phyloP scores from a whole-genome alignment of 2,797 vertebrate species.

The Pristis pectinata region DNA sequence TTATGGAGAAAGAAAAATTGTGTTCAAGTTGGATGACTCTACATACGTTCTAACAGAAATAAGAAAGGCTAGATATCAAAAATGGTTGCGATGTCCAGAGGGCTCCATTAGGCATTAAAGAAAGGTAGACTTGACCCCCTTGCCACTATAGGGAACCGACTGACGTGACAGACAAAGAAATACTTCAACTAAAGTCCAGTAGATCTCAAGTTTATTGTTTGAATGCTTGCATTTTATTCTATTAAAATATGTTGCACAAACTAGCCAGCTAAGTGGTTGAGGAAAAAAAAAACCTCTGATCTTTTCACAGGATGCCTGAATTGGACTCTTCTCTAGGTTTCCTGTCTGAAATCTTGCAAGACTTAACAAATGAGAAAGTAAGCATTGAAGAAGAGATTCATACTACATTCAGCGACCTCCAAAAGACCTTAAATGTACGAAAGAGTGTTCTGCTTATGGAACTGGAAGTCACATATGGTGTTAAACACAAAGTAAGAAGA shows the following conservation, averaged over 20 bases:
- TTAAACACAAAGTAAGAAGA: constrained; percentile 88
- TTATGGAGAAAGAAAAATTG: no score
- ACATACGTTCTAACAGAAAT: no score
- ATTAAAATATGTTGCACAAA: not conserved
- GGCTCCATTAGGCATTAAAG: no score
- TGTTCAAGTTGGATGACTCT: no score
- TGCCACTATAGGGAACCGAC: no score
- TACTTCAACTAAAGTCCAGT: no score
- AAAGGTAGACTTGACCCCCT: no score
- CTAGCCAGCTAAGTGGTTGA: not conserved
- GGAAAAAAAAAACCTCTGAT: not conserved
- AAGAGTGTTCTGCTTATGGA: constrained; percentile 97
- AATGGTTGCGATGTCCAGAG: no score
- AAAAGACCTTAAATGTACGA: constrained; percentile 90
- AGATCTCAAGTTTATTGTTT: no score
- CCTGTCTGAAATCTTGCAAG: constrained; percentile 89
- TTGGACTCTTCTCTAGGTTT: constrained; percentile 83
- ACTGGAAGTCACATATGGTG: constrained; percentile 93
- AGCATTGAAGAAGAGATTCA: constrained; percentile 89
- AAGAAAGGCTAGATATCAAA: no score
- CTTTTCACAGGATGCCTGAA: constrained; percentile 75
- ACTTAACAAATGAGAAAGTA: constrained; percentile 86
- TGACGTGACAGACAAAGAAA: no score
- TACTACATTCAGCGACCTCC: constrained; percentile 84
- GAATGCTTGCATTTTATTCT: no score